Evolutionary conservation across 2,113 vertebrate genomes (phyloP).

Genomic region (Galemys pyrenaicus): DNA sequence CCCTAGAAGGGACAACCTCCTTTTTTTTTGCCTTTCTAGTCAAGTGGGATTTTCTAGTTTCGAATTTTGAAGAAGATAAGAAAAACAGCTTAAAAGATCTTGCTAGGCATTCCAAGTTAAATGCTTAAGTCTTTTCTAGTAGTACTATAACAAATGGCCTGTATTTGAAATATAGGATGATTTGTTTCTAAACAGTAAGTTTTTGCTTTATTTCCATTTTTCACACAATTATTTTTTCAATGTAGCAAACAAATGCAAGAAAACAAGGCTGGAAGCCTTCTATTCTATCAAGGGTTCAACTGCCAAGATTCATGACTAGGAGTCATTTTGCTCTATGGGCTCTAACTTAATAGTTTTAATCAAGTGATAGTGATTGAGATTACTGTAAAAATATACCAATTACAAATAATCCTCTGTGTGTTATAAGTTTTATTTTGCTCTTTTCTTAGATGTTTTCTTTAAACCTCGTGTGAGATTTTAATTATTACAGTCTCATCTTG

Average conservation of each 20-base stretch:
- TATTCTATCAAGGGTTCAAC: neutral
- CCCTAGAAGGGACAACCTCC: constrained; percentile 81
- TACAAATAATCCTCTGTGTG: constrained; percentile 9
- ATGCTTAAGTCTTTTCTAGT: constrained; percentile 67
- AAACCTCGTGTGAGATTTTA: constrained; percentile 38
- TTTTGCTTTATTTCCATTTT: constrained; percentile 62
- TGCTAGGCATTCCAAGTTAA: constrained; percentile 62
- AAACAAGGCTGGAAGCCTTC: constrained; percentile 32
- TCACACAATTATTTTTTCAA: constrained; percentile 2
- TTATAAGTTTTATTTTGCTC: constrained; percentile 24
- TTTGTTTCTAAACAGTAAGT: constrained; percentile 41
- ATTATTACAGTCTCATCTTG: constrained; percentile 2
- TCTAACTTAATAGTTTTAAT: constrained; percentile 34
- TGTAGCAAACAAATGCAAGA: constrained; percentile 26
- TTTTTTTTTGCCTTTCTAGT: constrained; percentile 75
- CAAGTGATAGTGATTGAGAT: neutral
- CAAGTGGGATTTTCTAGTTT: constrained; percentile 79
- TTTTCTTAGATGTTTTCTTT: neutral
- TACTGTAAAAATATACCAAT: constrained; percentile 15
- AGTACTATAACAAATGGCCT: constrained; percentile 53
- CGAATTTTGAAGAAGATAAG: constrained; percentile 78
- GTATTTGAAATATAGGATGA: constrained; percentile 9
- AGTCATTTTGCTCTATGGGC: constrained; percentile 41
- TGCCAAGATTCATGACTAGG: neutral
- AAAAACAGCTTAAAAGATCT: constrained; percentile 79